A percentile compares a stretch with the other conserved stretches of the same genome.
Conservation (phyloP, 2,113 vertebrate species). For the Synchiropus splendidus region DNA sequence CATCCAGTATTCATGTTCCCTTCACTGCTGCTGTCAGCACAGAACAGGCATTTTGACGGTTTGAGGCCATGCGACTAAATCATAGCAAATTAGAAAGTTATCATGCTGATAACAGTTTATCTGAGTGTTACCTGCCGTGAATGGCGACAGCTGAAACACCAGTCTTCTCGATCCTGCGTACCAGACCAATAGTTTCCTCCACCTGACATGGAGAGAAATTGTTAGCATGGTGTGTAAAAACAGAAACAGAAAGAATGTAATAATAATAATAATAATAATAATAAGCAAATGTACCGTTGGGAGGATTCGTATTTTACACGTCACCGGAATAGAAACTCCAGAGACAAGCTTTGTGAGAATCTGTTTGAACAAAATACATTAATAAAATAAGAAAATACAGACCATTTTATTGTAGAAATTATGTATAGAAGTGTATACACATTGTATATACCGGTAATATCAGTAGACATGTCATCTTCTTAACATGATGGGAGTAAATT, state of each 20-base stretch:
- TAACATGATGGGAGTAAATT: neutral
- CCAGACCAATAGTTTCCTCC: conserved; percentile 80
- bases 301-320: conserved; percentile 93
- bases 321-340: conserved; percentile 80
- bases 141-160: conserved; percentile 88
- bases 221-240: neutral
- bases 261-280: neutral
- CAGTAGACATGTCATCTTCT: no score
- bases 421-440: no score
- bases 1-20: no score
- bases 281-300: conserved; percentile 68
- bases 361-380: conserved; percentile 53
- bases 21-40: no score
- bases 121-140: conserved; percentile 95
- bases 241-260: no score
- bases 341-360: conserved; percentile 82
- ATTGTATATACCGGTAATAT: no score
- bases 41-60: no score
- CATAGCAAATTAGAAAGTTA: neutral
- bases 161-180: conserved; percentile 82
- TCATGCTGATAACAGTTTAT: neutral
- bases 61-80: no score
- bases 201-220: conserved; percentile 60
- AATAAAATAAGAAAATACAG: no score
- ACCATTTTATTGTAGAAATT: no score